Percentiles rank a stretch among this genome's conserved stretches.
Evolutionary conservation across 2,113 vertebrate species (phyloP).

Genomic region (Electrona antarctica): DNA sequence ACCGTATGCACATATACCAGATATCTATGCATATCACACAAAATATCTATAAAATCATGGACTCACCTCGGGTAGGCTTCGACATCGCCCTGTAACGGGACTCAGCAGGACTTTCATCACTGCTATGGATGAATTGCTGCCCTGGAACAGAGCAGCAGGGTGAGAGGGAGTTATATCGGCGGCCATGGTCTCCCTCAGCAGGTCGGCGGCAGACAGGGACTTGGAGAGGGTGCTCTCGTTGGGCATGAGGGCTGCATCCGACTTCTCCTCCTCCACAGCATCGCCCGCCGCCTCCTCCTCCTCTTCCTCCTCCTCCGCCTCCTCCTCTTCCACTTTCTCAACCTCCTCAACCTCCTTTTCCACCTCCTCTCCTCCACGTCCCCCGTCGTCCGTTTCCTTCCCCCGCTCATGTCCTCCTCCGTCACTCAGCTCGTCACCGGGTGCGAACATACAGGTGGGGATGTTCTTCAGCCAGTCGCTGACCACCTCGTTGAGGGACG

Average conservation of each 20-base stretch:
- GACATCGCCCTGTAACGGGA: conserved; percentile 80
- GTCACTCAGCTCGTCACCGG: conserved; percentile 61
- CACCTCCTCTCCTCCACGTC: conserved; percentile 36
- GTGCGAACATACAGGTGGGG: conserved; percentile 75
- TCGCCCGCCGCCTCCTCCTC: not conserved
- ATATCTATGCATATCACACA: too few relatives aligned
- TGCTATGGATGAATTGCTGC: conserved; percentile 75
- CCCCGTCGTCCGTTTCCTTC: not conserved
- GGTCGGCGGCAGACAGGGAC: too few relatives aligned
- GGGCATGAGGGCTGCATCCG: conserved; percentile 33
- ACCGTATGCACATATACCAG: too few relatives aligned
- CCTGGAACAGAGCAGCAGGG: not conserved
- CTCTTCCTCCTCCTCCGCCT: not conserved
- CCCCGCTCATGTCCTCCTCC: conserved; percentile 29
- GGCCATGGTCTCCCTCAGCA: too few relatives aligned
- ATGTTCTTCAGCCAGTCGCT: conserved; percentile 90
- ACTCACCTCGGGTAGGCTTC: conserved; percentile 81
- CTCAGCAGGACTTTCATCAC: conserved; percentile 86
- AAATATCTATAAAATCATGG: not conserved
- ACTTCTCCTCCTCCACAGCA: conserved; percentile 18
- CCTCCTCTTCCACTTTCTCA: conserved; percentile 7
- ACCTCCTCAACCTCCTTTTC: conserved; percentile 18
- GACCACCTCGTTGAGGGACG: conserved; percentile 87
- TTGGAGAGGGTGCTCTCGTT: too few relatives aligned
- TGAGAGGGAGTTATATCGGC: not conserved